Percentiles rank a stretch among this genome's conserved stretches.
phyloP scores from a whole-genome alignment of 2,888 invertebrate species.

The Sarcophaga subvicina region DNA sequence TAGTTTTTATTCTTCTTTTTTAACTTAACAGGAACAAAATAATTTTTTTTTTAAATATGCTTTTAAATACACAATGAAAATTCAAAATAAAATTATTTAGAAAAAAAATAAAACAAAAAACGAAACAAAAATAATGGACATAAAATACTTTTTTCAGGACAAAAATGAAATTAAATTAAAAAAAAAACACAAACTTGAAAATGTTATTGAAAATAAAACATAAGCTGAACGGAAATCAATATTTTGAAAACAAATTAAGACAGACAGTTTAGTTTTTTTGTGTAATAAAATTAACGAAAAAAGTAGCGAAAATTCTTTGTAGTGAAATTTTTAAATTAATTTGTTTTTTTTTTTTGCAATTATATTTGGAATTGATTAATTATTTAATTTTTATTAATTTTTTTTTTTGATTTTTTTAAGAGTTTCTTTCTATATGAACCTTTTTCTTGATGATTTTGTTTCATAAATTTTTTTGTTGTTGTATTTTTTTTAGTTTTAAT shows the following conservation, averaged over 20 bases:
- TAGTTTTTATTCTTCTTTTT: conserved; percentile 41
- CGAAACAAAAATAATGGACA: conserved; percentile 10
- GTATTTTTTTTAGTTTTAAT: conserved; percentile 23
- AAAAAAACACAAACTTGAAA: conserved; percentile 17
- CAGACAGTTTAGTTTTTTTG: not conserved
- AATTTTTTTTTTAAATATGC: not conserved
- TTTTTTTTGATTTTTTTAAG: conserved; percentile 11
- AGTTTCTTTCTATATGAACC: not conserved
- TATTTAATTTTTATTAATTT: conserved; percentile 19
- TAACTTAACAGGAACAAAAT: conserved; percentile 66
- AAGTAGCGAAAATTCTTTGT: not conserved
- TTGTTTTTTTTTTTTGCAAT: conserved; percentile 13
- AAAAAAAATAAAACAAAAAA: conserved; percentile 26
- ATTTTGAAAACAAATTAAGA: not conserved
- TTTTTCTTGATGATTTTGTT: not conserved
- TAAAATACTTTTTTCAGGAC: not conserved
- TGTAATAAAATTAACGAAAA: conserved; percentile 13
- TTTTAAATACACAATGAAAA: conserved; percentile 54
- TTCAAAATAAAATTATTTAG: conserved; percentile 46
- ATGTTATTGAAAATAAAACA: conserved; percentile 17
- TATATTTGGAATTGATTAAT: conserved; percentile 31
- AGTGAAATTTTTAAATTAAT: conserved; percentile 26
- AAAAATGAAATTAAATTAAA: conserved; percentile 42
- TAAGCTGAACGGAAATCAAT: too few species aligned
- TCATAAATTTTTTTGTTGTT: not conserved